Conservation (phyloP, 1,140 invertebrate species). For the Helicoverpa zea region DNA sequence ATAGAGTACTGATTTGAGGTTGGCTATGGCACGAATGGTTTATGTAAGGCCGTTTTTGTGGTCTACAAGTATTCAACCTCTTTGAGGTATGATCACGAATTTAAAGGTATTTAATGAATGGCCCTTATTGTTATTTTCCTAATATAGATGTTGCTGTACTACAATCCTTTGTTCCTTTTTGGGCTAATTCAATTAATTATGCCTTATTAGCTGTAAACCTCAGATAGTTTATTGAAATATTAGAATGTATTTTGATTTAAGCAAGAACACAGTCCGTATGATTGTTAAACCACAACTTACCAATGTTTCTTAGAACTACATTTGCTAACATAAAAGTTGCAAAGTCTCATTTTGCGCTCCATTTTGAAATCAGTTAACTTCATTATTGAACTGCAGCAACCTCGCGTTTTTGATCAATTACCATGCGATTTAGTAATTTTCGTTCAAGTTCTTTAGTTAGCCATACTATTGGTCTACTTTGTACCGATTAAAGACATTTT, state of each 20-base stretch:
- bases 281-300: no score
- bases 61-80: background rate
- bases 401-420: conserved; percentile 7
- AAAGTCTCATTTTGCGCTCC: conserved; percentile 20
- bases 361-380: conserved; percentile 21
- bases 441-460: background rate
- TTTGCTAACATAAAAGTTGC: background rate
- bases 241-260: background rate
- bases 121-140: background rate
- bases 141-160: background rate
- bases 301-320: no score
- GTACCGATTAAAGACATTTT: background rate
- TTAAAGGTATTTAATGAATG: background rate
- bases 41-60: conserved; percentile 10
- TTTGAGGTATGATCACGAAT: background rate
- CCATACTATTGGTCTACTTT: background rate
- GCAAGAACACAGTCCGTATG: background rate
- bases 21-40: background rate
- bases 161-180: conserved; percentile 15
- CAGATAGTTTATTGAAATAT: background rate
- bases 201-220: background rate
- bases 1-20: conserved; percentile 29
- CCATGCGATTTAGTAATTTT: background rate
- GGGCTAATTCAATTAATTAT: conserved; percentile 11
- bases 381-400: conserved; percentile 24